Base-by-base conservation (phyloP, 2,888 invertebrate species). In the Steinernema carpocapsae region DNA sequence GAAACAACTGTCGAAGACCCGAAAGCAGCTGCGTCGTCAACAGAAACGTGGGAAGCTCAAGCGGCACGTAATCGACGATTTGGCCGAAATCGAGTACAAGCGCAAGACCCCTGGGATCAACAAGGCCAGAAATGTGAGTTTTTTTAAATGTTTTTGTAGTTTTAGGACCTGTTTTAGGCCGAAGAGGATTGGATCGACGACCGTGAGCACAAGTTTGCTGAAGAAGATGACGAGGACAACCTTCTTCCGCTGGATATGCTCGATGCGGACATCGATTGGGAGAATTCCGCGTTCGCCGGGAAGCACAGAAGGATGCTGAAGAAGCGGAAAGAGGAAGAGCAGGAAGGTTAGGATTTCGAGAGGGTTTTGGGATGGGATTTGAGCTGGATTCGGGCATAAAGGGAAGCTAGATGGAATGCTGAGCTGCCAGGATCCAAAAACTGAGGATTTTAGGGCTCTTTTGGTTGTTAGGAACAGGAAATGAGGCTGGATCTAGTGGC, bases 211-310 rank as follows among this genome's bases (percentile, higher is more conserved):
- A 56, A 56, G 42, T 43, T 42, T 22, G 72, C 76, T 70, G 80
- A 80, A 70, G 80, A 77, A 56, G 71, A 74, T 22, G 78, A 82
- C 7, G 81, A 84, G 26, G 78, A 80, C 17, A 84, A 72, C 74
- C n/a, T 78, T 22, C 73, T 85, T 22, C 85, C 85, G 0, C 51
- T 85, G 70, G 85, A 85, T 70, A 85, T 85, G 85, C 71, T 84
- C 71, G 81, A 84, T 74, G 83, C 79, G 0, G 83, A 84, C 74
- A 82, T 81, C 29, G 82, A 84, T 75, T 82, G 84, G 83, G 79
- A 82, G 70, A 79, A 79, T 32, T 80, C 78, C 37, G 79, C 80
- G 4, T 80, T 80, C 45, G 80, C 81, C 64, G 45, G 75, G 37
- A 73, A 76, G 70, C 76, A 75, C 14, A 71, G 51, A 26, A 71